Evolutionary conservation across 2,888 invertebrate species (phyloP), one percentile per base, ranked within the genome.

Genomic region (Epinotia nisella): DNA sequence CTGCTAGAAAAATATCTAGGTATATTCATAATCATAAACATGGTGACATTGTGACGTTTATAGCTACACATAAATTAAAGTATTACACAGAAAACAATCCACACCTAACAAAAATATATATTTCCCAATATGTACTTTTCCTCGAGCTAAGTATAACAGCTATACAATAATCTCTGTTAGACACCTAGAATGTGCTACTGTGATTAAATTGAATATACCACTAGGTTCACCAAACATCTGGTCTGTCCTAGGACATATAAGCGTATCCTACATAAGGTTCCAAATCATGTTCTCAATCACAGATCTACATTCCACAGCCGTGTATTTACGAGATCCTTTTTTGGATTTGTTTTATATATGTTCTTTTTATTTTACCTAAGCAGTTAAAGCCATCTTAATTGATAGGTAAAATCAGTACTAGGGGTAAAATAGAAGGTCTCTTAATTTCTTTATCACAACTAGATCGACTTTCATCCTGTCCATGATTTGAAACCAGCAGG

Each of bases 21-120:
- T n/a, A n/a, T n/a, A n/a, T n/a, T n/a, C n/a, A n/a, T 51, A 55
- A 60, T 49, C 29, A 60, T 51, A 55, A 60, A 15, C n/a, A 67
- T 56, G 21, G 64, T 65, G 61, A 67, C 13, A n/a, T 49, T 71
- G 75, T 74, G 75, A 74, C 75, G 66, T 62, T 39, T 41, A 68
- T 65, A 75, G 51, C 74, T 49, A n/a, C n/a, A n/a, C n/a, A n/a
- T n/a, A n/a, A n/a, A n/a, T n/a, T 29, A 75, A 68, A 72, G 71
- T 75, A 61, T 75, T 74, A 79, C 75, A 78, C 81, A 82, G 79
- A 82, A 83, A 84, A 84, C 81, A 87, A 78, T 84, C 81, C 81
- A 85, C 81, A 83, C 82, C 88, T 90, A 90, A 90, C 87, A 92
- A 91, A 91, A 90, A 91, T 90, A 91, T 89, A 90, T 83, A 82